Conservation (phyloP, 2,888 invertebrate species). For the Scelioninae gen. 1 region DNA sequence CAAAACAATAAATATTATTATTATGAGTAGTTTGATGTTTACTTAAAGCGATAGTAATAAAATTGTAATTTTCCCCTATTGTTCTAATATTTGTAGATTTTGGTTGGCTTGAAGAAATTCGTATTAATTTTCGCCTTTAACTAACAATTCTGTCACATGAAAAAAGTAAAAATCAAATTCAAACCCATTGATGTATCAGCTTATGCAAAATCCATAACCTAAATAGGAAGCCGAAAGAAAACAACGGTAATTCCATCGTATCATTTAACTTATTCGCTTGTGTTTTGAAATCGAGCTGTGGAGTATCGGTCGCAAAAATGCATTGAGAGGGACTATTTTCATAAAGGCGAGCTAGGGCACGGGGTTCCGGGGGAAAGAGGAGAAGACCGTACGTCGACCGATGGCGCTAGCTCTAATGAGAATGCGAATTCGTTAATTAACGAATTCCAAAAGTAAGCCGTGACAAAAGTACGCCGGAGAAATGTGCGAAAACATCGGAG, state of each 20-base stretch:
- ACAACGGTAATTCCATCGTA: slow-evolving; percentile 16
- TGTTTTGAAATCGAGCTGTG: slow-evolving; percentile 31
- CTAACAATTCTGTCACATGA: too few species aligned
- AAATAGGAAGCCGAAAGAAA: slow-evolving; percentile 19
- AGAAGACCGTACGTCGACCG: slow-evolving; percentile 24
- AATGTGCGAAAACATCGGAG: slow-evolving; percentile 70
- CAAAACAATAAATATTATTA: too few species aligned
- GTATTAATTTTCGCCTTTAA: too few species aligned
- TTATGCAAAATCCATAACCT: slow-evolving; percentile 7
- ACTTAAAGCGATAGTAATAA: too few species aligned
- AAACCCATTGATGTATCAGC: neutral
- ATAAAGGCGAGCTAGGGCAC: slow-evolving; percentile 42
- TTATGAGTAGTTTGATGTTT: too few species aligned
- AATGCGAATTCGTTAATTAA: slow-evolving; percentile 82
- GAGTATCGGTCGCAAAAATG: slow-evolving; percentile 59
- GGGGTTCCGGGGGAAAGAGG: slow-evolving; percentile 3
- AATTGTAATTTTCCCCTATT: too few species aligned
- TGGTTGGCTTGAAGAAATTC: neutral
- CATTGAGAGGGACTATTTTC: slow-evolving; percentile 63
- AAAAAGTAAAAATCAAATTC: neutral
- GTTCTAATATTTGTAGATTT: too few species aligned
- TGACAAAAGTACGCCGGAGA: slow-evolving; percentile 71
- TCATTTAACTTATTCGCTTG: slow-evolving; percentile 37
- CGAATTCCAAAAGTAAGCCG: slow-evolving; percentile 74
- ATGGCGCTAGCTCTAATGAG: slow-evolving; percentile 68